These are phyloP conservation scores for Salvator merianae DNA, from an alignment of 2,113 vertebrate species.

Conservation along the genomic window DNA sequence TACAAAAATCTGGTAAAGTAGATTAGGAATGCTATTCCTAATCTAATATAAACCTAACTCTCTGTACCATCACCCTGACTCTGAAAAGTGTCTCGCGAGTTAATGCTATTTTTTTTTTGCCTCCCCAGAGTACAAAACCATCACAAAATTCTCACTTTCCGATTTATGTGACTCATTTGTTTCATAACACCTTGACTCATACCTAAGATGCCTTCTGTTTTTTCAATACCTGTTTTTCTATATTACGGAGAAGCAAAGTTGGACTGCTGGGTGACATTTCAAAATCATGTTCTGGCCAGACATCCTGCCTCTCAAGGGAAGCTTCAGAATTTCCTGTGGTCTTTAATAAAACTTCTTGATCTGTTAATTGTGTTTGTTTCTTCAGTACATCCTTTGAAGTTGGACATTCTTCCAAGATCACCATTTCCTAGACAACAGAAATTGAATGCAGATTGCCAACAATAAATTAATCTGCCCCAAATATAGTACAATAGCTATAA, in stretches of 20 bases:
- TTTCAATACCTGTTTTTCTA: conserved; percentile 93
- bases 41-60: no score
- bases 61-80: no score
- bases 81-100: no score
- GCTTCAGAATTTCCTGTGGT: conserved; percentile 70
- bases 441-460: conserved; percentile 67
- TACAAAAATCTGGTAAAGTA: no score
- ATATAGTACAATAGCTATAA: conserved; percentile 41
- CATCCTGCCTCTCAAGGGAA: conserved; percentile 71
- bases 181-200: conserved; percentile 30
- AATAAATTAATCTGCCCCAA: conserved; percentile 58
- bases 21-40: no score
- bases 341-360: conserved; percentile 78
- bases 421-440: conserved; percentile 80
- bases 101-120: no score
- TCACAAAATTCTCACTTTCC: no score
- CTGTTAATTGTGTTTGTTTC: conserved; percentile 80
- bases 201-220: background rate
- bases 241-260: conserved; percentile 89
- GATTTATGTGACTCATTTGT: background rate
- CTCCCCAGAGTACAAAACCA: no score
- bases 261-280: conserved; percentile 92
- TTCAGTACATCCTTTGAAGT: conserved; percentile 82
- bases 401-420: conserved; percentile 85
- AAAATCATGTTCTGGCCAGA: conserved; percentile 78